Conservation (phyloP, 2,113 vertebrate genomes). For the Halcyon malimbica region DNA sequence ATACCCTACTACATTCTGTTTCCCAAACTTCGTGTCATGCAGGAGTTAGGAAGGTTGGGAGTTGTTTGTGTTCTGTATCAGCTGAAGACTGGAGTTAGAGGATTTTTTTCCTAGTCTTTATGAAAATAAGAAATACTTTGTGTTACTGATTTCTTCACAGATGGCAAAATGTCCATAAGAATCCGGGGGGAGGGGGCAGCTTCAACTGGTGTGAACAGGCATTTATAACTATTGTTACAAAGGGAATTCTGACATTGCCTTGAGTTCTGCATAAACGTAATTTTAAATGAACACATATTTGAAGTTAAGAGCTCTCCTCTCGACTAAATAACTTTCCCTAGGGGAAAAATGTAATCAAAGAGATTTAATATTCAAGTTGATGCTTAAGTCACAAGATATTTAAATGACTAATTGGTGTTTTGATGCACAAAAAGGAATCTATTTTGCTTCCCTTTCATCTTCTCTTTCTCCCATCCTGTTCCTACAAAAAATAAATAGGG, state of each 20-base stretch:
- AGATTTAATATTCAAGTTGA: slow-evolving; percentile 10
- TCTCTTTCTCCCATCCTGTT: background rate
- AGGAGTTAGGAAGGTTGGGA: background rate
- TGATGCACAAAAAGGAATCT: slow-evolving; percentile 32
- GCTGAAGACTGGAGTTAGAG: background rate
- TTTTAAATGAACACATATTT: slow-evolving; percentile 11
- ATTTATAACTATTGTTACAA: background rate
- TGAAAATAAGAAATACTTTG: background rate
- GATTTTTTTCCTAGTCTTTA: background rate
- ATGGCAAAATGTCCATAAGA: background rate
- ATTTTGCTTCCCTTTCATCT: slow-evolving; percentile 36
- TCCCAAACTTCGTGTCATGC: background rate
- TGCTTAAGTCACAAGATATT: slow-evolving; percentile 11
- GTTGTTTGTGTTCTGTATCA: background rate
- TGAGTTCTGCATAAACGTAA: slow-evolving; percentile 12
- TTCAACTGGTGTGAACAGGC: background rate
- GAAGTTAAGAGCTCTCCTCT: slow-evolving; percentile 21
- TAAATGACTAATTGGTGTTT: slow-evolving; percentile 45
- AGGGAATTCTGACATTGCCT: background rate
- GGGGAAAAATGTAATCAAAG: slow-evolving; percentile 59
- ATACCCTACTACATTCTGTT: background rate
- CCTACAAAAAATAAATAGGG: background rate
- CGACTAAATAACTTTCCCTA: slow-evolving; percentile 44
- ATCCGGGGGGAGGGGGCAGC: background rate
- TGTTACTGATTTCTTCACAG: background rate